Percentiles rank a stretch among this genome's conserved stretches.
Conservation (phyloP, 2,797 vertebrate species). For the Scarus forsteni region DNA sequence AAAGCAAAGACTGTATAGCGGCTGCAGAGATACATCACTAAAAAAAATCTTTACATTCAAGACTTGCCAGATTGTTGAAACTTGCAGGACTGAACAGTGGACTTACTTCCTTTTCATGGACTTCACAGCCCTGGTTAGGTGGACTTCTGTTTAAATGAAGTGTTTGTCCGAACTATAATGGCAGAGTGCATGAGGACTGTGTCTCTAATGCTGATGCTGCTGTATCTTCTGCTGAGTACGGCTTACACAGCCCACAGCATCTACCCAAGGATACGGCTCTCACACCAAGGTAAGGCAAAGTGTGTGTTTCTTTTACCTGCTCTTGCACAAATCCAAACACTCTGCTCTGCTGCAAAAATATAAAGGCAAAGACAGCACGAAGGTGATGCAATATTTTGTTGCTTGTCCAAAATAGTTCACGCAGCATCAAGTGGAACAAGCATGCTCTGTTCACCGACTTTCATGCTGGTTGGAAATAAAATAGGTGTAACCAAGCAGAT, state of each 20-base stretch:
- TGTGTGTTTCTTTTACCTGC: background rate
- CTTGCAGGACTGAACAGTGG: constrained; percentile 20
- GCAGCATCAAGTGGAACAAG: constrained; percentile 23
- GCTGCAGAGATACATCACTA: constrained; percentile 51
- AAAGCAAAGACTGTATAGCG: constrained; percentile 62
- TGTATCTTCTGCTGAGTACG: constrained; percentile 69
- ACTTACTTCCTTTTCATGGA: constrained; percentile 41
- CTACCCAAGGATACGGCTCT: constrained; percentile 88
- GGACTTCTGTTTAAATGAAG: constrained; percentile 50
- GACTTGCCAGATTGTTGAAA: constrained; percentile 29
- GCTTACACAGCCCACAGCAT: constrained; percentile 72
- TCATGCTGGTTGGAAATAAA: constrained; percentile 14
- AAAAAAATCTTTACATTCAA: constrained; percentile 48
- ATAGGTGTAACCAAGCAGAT: constrained; percentile 29
- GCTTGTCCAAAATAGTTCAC: constrained; percentile 24
- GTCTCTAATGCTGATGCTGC: constrained; percentile 63
- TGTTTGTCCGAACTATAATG: constrained; percentile 68
- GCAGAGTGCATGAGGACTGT: constrained; percentile 56
- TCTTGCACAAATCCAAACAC: background rate
- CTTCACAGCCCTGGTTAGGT: constrained; percentile 36
- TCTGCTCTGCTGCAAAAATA: background rate
- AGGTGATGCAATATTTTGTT: constrained; percentile 15
- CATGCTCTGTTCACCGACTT: constrained; percentile 23
- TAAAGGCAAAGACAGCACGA: background rate
- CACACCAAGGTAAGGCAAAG: constrained; percentile 87